These are phyloP conservation scores for Cyprinodon tularosa DNA, from an alignment of 2,113 vertebrate species.

Conservation along the genomic window DNA sequence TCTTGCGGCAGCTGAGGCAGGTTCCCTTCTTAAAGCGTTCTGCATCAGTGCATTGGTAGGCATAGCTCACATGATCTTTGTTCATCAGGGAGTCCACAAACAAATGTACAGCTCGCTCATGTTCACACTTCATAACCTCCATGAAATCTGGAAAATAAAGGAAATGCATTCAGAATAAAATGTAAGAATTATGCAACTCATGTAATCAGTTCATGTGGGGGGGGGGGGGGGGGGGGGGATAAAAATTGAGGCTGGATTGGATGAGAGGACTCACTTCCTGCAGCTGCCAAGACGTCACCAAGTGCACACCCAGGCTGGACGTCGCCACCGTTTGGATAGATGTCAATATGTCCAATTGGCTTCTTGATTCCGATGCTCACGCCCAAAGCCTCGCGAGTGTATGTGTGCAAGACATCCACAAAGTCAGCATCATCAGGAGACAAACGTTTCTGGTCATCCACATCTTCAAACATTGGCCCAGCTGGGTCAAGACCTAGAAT, in stretches of 20 bases:
- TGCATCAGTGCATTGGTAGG: constrained; percentile 89
- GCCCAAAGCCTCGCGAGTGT: constrained; percentile 88
- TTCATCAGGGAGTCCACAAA: constrained; percentile 96
- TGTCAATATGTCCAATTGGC: constrained; percentile 93
- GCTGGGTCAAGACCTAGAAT: constrained; percentile 91
- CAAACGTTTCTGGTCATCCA: constrained; percentile 83
- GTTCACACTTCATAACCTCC: constrained; percentile 91
- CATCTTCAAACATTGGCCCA: constrained; percentile 96
- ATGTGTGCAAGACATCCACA: constrained; percentile 96
- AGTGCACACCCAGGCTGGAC: constrained; percentile 92
- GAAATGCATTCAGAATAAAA: not conserved
- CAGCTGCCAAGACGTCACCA: constrained; percentile 83
- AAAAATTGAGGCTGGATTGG: not conserved
- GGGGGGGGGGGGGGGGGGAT: too few relatives aligned
- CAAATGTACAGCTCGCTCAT: constrained; percentile 91
- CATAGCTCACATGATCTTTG: constrained; percentile 91
- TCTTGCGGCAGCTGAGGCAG: constrained; percentile 97
- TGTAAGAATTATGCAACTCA: not conserved
- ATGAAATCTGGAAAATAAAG: constrained; percentile 80
- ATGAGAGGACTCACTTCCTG: constrained; percentile 85
- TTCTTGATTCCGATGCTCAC: constrained; percentile 96
- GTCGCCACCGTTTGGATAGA: constrained; percentile 95
- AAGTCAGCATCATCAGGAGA: constrained; percentile 94
- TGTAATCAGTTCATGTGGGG: not conserved
- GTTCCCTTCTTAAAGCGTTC: constrained; percentile 95